A percentile compares a stretch with the other conserved stretches of the same genome.
These are phyloP conservation scores for Xestia rhomboidea DNA, from an alignment of 2,888 invertebrate genomes.

Conservation along the genomic window DNA sequence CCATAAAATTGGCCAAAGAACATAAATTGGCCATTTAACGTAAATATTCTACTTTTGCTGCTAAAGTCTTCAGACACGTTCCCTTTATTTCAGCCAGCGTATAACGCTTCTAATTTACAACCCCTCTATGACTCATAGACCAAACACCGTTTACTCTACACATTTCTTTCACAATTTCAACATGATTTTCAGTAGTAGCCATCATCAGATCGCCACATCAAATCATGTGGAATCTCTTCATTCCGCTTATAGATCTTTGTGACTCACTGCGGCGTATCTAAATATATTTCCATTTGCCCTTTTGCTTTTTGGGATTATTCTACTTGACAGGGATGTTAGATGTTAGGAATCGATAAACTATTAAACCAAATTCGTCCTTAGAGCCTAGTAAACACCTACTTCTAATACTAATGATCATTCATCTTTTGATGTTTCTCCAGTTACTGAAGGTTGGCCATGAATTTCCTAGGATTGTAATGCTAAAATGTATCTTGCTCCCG, in stretches of 20 bases:
- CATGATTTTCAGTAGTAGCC: constrained; percentile 30
- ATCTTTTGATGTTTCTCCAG: not conserved
- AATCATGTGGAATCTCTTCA: constrained; percentile 46
- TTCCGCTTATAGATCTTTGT: constrained; percentile 56
- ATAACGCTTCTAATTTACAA: constrained; percentile 6
- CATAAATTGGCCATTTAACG: not conserved
- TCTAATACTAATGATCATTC: not conserved
- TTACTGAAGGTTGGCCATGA: not conserved
- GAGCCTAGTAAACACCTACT: not conserved
- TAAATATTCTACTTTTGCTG: not conserved
- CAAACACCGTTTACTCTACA: constrained; percentile 1
- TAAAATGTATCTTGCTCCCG: not conserved
- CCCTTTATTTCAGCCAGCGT: not conserved
- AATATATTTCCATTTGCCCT: constrained; percentile 60
- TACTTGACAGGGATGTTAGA: constrained; percentile 45
- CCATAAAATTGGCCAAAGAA: not conserved
- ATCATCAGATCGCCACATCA: constrained; percentile 37
- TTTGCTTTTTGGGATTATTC: constrained; percentile 59
- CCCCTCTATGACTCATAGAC: constrained; percentile 28
- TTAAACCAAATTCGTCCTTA: not conserved
- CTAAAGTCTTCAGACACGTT: not conserved
- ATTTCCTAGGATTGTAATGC: not conserved
- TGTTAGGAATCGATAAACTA: not conserved
- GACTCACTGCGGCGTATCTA: constrained; percentile 62
- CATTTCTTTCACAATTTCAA: constrained; percentile 34